phyloP scores from a whole-genome alignment of 1,140 invertebrate species.

The Druon quercuslanigerum region DNA sequence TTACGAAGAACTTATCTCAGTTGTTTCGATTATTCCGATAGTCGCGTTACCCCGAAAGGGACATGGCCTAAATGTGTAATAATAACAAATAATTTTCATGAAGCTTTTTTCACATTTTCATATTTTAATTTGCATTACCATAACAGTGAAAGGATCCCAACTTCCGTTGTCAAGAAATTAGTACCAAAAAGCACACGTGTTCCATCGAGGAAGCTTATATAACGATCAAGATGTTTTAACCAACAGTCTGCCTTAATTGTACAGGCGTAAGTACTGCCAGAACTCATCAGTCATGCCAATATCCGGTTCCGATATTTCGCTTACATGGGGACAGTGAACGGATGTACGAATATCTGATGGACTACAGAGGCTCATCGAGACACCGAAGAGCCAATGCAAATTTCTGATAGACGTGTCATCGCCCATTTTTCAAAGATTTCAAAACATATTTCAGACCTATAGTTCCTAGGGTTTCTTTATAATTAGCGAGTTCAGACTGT shows the following conservation, averaged over 20 bases:
- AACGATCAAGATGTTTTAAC: constrained; percentile 11
- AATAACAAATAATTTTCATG: no score
- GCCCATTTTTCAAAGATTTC: no score
- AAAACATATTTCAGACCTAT: no score
- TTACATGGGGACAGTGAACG: not conserved
- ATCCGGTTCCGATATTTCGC: constrained; percentile 32
- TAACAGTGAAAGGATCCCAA: not conserved
- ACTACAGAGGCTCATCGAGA: no score
- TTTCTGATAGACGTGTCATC: no score
- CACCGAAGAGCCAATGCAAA: no score
- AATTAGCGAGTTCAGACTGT: no score
- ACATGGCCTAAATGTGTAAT: no score
- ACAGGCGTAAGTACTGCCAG: constrained; percentile 12
- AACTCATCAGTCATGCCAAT: constrained; percentile 31
- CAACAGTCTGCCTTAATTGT: constrained; percentile 18
- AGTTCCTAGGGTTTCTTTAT: no score
- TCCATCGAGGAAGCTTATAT: constrained; percentile 29
- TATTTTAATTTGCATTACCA: not conserved
- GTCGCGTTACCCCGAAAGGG: no score
- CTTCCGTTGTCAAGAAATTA: not conserved
- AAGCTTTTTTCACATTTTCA: not conserved
- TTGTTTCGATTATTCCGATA: no score
- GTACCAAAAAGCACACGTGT: constrained; percentile 14
- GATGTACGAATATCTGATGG: not conserved
- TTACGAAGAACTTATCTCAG: no score